These are phyloP conservation scores for Meta bourneti DNA, from an alignment of 2,888 invertebrate species.

Conservation along the genomic window DNA sequence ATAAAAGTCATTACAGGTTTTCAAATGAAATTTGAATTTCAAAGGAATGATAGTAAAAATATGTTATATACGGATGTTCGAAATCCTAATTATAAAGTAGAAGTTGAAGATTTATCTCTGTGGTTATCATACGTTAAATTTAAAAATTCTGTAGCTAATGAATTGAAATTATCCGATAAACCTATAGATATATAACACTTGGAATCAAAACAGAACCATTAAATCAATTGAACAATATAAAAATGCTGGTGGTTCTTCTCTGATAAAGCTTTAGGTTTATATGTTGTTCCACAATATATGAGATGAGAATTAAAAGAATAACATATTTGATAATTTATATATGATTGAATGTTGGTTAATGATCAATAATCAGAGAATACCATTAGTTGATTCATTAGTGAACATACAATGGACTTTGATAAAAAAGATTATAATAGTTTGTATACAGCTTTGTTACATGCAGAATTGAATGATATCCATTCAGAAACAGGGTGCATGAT, in stretches of 20 bases:
- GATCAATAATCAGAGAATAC: conserved; percentile 23
- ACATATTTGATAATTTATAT: conserved; percentile 28
- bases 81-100: too few relatives aligned
- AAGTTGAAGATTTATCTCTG: too few relatives aligned
- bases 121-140: background rate
- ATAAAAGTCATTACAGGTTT: too few relatives aligned
- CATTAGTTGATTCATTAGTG: conserved; percentile 6
- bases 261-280: conserved; percentile 7
- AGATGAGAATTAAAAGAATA: conserved; percentile 15
- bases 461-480: conserved; percentile 8
- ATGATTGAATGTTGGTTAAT: conserved; percentile 17
- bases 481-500: conserved; percentile 34
- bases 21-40: too few relatives aligned
- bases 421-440: background rate
- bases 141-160: conserved; percentile 1
- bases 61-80: too few relatives aligned
- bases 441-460: background rate
- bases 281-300: conserved; percentile 24
- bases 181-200: background rate
- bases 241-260: conserved; percentile 17
- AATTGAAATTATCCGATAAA: background rate
- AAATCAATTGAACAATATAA: background rate
- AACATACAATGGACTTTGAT: conserved; percentile 14
- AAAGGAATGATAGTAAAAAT: too few relatives aligned
- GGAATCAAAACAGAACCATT: conserved; percentile 6